These are phyloP conservation scores for Dasysyrphus albostriatus DNA, from an alignment of 2,888 invertebrate genomes.

Conservation along the genomic window DNA sequence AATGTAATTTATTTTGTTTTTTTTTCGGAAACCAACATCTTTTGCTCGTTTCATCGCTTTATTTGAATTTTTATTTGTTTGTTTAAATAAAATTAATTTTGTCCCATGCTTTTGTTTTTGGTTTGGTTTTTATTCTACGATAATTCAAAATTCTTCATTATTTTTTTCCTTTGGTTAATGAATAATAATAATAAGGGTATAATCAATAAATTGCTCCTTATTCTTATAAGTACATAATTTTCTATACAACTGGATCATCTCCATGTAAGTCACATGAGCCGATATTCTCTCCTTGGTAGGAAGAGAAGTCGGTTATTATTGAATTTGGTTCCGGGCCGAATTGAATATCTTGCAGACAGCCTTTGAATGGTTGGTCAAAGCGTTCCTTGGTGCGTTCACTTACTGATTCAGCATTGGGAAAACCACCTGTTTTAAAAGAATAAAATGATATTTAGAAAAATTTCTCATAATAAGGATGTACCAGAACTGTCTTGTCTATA, in stretches of 20 bases:
- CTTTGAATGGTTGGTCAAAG: slow-evolving; percentile 86
- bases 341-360: slow-evolving; percentile 86
- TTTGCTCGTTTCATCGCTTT: slow-evolving; percentile 59
- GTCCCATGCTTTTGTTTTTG: slow-evolving; percentile 61
- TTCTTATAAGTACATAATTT: slow-evolving; percentile 76
- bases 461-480: background rate
- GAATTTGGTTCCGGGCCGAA: slow-evolving; percentile 83
- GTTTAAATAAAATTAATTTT: slow-evolving; percentile 64
- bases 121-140: slow-evolving; percentile 63
- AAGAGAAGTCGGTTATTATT: slow-evolving; percentile 85
- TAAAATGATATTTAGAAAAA: background rate
- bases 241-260: slow-evolving; percentile 83
- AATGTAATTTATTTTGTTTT: slow-evolving; percentile 51
- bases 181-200: slow-evolving; percentile 71
- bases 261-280: slow-evolving; percentile 85
- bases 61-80: slow-evolving; percentile 41
- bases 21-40: slow-evolving; percentile 68
- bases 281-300: slow-evolving; percentile 86
- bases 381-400: slow-evolving; percentile 84
- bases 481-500: background rate
- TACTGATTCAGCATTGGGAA: slow-evolving; percentile 84
- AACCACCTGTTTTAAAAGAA: slow-evolving; percentile 84
- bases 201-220: slow-evolving; percentile 75
- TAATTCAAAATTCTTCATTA: slow-evolving; percentile 62
- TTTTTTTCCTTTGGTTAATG: slow-evolving; percentile 61